A percentile compares a stretch with the other conserved stretches of the same genome.
Conservation (phyloP, 30 jellyfish, hydroid and myxozoan genomes). For the Pseudorhiza aurosa region DNA sequence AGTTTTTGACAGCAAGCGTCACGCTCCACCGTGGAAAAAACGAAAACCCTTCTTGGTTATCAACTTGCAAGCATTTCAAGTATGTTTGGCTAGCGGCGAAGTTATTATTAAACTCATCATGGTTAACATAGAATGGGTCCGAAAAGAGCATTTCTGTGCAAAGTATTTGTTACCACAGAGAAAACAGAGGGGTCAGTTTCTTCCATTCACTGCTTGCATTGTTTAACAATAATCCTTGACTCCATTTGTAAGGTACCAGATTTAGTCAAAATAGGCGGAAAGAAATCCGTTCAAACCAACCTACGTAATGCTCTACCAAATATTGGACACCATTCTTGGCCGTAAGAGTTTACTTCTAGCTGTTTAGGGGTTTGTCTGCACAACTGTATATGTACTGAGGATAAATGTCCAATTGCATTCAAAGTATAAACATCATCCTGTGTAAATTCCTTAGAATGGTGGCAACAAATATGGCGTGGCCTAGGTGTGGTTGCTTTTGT, state of each 20-base stretch:
- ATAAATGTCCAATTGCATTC: too few species aligned
- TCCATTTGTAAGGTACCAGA: constrained; percentile 7
- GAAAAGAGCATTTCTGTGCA: neutral
- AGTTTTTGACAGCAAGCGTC: too few species aligned
- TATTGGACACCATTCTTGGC: too few species aligned
- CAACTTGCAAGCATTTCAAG: constrained; percentile 16
- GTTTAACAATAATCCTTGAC: constrained; percentile 4
- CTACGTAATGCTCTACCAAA: too few species aligned
- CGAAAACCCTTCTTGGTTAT: neutral
- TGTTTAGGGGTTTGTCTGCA: too few species aligned
- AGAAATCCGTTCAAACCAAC: neutral
- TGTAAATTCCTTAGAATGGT: too few species aligned
- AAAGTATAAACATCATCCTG: too few species aligned
- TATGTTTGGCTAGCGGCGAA: constrained; percentile 11
- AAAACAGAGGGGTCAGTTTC: constrained; percentile 13
- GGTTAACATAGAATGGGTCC: neutral
- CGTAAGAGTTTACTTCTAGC: too few species aligned
- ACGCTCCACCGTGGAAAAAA: too few species aligned
- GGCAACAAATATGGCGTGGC: too few species aligned
- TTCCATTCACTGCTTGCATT: neutral
- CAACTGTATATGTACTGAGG: too few species aligned
- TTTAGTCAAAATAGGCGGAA: constrained; percentile 1
- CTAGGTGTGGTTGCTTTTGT: too few species aligned
- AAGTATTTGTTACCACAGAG: constrained; percentile 26
- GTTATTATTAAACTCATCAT: constrained; percentile 10